phyloP scores from a whole-genome alignment of 2,888 invertebrate genomes.

The Stratiomys singularior region DNA sequence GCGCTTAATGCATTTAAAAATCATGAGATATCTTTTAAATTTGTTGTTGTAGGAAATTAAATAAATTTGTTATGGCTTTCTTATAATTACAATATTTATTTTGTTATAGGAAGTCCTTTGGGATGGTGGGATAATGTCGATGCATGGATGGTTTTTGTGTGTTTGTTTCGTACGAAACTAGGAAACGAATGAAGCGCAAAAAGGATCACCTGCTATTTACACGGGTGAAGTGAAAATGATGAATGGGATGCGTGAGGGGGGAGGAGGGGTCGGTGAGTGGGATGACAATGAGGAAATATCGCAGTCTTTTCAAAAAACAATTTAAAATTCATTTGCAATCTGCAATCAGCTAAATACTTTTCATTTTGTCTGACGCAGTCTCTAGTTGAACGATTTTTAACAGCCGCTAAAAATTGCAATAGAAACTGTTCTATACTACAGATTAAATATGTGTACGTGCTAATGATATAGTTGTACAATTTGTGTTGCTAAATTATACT shows the following conservation, averaged over 20 bases:
- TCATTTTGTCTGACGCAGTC: conserved; percentile 21
- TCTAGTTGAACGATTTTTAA: conserved; percentile 16
- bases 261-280: not conserved
- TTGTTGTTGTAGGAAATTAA: no score
- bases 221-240: not conserved
- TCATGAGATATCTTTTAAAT: conserved; percentile 10
- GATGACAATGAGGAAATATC: conserved; percentile 25
- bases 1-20: not conserved
- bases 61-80: no score
- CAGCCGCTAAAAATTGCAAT: not conserved
- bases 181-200: no score
- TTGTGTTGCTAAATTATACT: no score
- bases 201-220: conserved; percentile 8
- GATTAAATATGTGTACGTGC: not conserved
- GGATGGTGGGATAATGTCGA: no score
- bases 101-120: no score
- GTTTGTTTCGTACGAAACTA: no score
- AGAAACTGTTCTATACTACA: conserved; percentile 9
- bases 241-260: not conserved
- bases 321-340: not conserved
- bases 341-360: conserved; percentile 23
- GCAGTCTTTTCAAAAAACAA: conserved; percentile 32
- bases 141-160: no score
- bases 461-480: no score
- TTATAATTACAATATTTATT: no score